Base-by-base conservation (phyloP, 2,113 vertebrate species). In the Fulmarus glacialis region DNA sequence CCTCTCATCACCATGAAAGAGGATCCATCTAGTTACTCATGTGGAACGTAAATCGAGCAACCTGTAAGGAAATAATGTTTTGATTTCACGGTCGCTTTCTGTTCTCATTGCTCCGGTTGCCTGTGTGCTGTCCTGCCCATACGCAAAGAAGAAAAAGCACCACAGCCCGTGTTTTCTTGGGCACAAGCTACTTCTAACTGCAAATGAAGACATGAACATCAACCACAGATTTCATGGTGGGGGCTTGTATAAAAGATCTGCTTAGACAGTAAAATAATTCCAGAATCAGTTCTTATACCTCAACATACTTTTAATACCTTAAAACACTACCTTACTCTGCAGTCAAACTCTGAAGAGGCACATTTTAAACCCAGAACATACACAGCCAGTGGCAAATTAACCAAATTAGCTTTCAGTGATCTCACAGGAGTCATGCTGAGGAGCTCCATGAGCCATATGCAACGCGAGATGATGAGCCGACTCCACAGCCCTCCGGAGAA, bases 91-190 rank as follows among this genome's bases (percentile, higher is more conserved):
- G 43, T 6, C 0, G 1, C 15, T 36, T 92, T 58, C 56, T 77
- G 8, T 21, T 42, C 48, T 21, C 9, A 0, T 24, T 2, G 1
- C 43, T 59, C 40, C 2, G 0, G 30, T 19, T 27, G 30, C 42
- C 60, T 2, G 2, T 4, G 10, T 18, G 50, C 27, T 40, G 40
- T n/a, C 64, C 79, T 80, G 27, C 21, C 26, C 38, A 0, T 3
- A 26, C 0, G 1, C 18, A n/a, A 16, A 71, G 52, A n/a, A 32
- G 26, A 40, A 36, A 43, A 71, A 79, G 32, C 40, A 40, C 24
- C 7, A 0, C 38, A n/a, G 36, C 29, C 29, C n/a, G 0, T 0
- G 5, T 34, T 53, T 56, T 13, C 45, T 48, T 70, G 42, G 55
- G 23, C 36, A 62, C 48, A 52, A 80, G 38, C 11, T 52, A 20